phyloP scores from a whole-genome alignment of 2,888 invertebrate genomes.

The Eristalis pertinax region DNA sequence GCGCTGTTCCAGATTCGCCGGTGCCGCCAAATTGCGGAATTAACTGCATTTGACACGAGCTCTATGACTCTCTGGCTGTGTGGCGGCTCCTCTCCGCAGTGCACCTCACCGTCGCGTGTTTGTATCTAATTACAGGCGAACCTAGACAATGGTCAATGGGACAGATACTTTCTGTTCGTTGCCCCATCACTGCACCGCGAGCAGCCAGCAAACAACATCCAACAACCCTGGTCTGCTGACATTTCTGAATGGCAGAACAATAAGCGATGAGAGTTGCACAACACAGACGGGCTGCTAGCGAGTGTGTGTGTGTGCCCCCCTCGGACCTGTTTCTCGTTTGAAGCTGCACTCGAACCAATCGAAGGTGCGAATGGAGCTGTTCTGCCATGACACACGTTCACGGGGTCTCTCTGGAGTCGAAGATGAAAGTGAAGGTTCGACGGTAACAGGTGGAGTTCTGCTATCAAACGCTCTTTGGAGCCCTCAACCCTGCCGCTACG shows the following conservation, averaged over 20 bases:
- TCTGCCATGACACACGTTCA: not conserved
- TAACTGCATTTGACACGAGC: slow-evolving; percentile 60
- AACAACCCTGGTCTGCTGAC: slow-evolving; percentile 14
- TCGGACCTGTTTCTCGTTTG: slow-evolving; percentile 3
- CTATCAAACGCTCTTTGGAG: no score
- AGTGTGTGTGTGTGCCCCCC: not conserved
- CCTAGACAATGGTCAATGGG: slow-evolving; percentile 45
- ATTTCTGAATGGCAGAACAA: slow-evolving; percentile 54
- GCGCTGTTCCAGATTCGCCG: slow-evolving; percentile 44
- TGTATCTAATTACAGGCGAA: slow-evolving; percentile 55
- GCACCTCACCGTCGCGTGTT: slow-evolving; percentile 16
- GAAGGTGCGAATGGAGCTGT: not conserved
- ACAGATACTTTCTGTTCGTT: slow-evolving; percentile 25
- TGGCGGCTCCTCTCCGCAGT: not conserved
- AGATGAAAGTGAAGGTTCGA: not conserved
- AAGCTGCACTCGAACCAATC: not conserved
- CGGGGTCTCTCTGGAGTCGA: not conserved
- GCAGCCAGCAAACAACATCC: not conserved
- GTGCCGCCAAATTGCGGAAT: slow-evolving; percentile 52
- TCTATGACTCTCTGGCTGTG: not conserved
- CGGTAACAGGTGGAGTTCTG: not conserved
- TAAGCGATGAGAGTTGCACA: slow-evolving; percentile 32
- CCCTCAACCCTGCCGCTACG: no score
- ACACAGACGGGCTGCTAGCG: slow-evolving; percentile 16
- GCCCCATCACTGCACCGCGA: not conserved